Evolutionary conservation across 2,113 vertebrate species (phyloP).

Genomic region (Daphoenositta chrysoptera): DNA sequence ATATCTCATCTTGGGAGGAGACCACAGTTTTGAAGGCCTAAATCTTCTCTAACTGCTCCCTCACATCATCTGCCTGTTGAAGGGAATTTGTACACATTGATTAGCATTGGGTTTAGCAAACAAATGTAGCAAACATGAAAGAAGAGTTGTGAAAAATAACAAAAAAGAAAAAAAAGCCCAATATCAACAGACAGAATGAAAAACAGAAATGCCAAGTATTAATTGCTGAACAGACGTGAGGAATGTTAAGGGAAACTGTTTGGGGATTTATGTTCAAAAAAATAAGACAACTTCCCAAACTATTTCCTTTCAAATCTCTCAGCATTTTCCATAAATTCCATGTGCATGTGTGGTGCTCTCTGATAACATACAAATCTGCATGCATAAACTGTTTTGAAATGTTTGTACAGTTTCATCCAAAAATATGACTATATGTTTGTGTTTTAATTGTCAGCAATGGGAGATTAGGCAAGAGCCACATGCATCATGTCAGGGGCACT

Average conservation of each 20-base stretch:
- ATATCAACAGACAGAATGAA: not conserved
- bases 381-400: constrained; percentile 62
- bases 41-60: not conserved
- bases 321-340: constrained; percentile 57
- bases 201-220: not conserved
- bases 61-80: not conserved
- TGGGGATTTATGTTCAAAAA: constrained; percentile 44
- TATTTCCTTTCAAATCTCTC: constrained; percentile 55
- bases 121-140: not conserved
- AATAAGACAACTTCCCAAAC: constrained; percentile 45
- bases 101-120: not conserved
- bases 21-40: not conserved
- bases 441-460: constrained; percentile 26
- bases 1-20: not conserved
- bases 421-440: constrained; percentile 57
- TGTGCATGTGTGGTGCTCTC: constrained; percentile 43
- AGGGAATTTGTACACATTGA: not conserved
- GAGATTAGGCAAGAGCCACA: constrained; percentile 40
- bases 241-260: constrained; percentile 56
- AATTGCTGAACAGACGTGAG: not conserved
- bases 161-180: not conserved
- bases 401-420: constrained; percentile 58
- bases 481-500: constrained; percentile 35
- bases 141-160: not conserved
- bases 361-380: constrained; percentile 58